A percentile compares a stretch with the other conserved stretches of the same genome.
Conservation (phyloP, 2,888 invertebrate species). For the Chironomus riparius region DNA sequence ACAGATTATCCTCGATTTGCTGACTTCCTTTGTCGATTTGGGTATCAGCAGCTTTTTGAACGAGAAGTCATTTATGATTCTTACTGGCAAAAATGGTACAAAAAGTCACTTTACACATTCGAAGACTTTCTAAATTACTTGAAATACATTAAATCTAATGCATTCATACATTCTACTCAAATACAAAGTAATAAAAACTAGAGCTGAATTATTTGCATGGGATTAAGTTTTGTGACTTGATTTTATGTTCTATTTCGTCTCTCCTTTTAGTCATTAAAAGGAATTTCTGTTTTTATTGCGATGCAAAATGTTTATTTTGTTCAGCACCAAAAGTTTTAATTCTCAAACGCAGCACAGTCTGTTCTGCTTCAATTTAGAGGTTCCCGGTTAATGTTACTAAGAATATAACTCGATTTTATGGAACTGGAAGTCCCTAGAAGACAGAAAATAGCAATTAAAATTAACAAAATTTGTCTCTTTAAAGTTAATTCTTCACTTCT, state of each 20-base stretch:
- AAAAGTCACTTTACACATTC: background rate
- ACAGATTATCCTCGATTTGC: background rate
- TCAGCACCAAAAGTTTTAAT: too few species aligned
- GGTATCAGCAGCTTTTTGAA: background rate
- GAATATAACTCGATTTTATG: background rate
- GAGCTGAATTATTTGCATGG: background rate
- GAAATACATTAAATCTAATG: background rate
- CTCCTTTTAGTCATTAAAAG: too few species aligned
- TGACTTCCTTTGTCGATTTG: conserved; percentile 11
- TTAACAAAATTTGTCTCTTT: background rate
- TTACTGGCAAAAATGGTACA: background rate
- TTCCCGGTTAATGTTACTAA: background rate
- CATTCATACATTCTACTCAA: background rate
- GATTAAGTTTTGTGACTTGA: background rate
- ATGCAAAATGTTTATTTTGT: too few species aligned
- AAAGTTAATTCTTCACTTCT: too few species aligned
- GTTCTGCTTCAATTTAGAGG: too few species aligned
- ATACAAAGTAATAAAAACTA: background rate
- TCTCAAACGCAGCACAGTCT: too few species aligned
- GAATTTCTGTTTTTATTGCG: too few species aligned
- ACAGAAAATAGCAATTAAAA: background rate
- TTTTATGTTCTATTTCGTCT: background rate
- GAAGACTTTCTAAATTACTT: conserved; percentile 17
- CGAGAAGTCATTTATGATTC: background rate
- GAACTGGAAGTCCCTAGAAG: too few species aligned